A percentile compares a stretch with the other conserved stretches of the same genome.
These are phyloP conservation scores for Aegotheles bennettii DNA, from an alignment of 2,113 vertebrate genomes.

Conservation along the genomic window DNA sequence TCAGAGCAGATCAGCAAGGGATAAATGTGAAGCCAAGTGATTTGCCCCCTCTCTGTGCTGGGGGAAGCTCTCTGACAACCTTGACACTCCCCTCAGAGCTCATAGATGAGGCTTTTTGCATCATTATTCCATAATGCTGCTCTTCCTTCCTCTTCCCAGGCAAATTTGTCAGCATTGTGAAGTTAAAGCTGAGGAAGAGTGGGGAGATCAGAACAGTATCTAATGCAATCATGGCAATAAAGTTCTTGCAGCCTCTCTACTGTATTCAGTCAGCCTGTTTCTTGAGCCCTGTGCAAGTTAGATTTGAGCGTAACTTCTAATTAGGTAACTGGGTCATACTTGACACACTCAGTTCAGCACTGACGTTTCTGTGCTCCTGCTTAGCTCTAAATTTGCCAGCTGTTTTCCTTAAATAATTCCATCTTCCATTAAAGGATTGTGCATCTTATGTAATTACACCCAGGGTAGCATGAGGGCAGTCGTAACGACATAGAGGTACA, in stretches of 20 bases:
- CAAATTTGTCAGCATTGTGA: background rate
- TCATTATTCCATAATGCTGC: background rate
- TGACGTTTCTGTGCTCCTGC: slow-evolving; percentile 40
- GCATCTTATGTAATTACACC: slow-evolving; percentile 17
- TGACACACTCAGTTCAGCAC: background rate
- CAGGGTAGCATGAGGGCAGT: background rate
- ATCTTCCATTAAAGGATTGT: background rate
- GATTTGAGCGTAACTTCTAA: slow-evolving; percentile 6
- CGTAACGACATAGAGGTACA: background rate
- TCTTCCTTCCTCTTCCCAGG: background rate
- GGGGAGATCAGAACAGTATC: background rate
- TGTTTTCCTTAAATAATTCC: slow-evolving; percentile 58
- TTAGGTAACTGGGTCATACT: slow-evolving; percentile 48
- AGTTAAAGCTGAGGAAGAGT: background rate
- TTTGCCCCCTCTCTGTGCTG: background rate
- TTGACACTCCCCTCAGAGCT: background rate
- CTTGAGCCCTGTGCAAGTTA: background rate
- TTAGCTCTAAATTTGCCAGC: slow-evolving; percentile 55
- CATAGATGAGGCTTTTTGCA: background rate
- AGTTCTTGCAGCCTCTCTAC: background rate
- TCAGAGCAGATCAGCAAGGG: background rate
- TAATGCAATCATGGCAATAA: background rate
- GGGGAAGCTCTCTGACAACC: background rate
- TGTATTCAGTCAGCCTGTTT: background rate
- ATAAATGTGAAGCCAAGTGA: background rate